Evolutionary conservation across 1,140 invertebrate genomes (phyloP).

Genomic region (Drosophila bifasciata): DNA sequence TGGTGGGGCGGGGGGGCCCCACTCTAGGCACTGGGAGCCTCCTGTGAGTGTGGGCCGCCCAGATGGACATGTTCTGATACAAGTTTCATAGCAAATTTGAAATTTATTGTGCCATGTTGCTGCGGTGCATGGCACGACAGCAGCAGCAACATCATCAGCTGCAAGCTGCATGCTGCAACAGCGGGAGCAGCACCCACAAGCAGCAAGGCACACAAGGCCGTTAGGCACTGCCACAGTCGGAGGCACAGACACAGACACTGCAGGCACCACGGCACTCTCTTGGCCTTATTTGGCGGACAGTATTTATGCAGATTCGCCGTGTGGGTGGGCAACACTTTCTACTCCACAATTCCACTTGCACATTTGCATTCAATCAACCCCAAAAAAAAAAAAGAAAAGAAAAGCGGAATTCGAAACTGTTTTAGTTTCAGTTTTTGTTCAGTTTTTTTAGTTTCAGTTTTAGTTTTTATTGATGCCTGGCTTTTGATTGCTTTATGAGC

Average conservation of each 20-base stretch:
- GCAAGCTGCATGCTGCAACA: slow-evolving; percentile 23
- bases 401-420: slow-evolving; percentile 18
- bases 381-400: slow-evolving; percentile 1
- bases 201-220: slow-evolving; percentile 47
- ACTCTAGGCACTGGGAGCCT: neutral
- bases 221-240: slow-evolving; percentile 3
- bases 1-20: slow-evolving; percentile 8
- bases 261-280: slow-evolving; percentile 50
- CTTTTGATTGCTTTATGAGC: slow-evolving; percentile 58
- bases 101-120: slow-evolving; percentile 71
- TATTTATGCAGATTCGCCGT: slow-evolving; percentile 67
- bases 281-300: slow-evolving; percentile 64
- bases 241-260: no score
- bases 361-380: slow-evolving; percentile 58
- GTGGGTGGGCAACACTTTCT: slow-evolving; percentile 77
- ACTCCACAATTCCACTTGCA: slow-evolving; percentile 46
- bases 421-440: slow-evolving; percentile 13
- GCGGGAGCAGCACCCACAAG: slow-evolving; percentile 64
- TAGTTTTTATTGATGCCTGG: slow-evolving; percentile 30
- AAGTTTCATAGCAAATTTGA: slow-evolving; percentile 80
- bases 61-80: slow-evolving; percentile 82
- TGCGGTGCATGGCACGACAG: slow-evolving; percentile 35
- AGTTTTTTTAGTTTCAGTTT: neutral
- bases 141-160: slow-evolving; percentile 46
- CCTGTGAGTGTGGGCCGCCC: slow-evolving; percentile 59